A percentile compares a stretch with the other conserved stretches of the same genome.
Conservation (phyloP, 2,113 vertebrate genomes). For the Oreochromis aureus region DNA sequence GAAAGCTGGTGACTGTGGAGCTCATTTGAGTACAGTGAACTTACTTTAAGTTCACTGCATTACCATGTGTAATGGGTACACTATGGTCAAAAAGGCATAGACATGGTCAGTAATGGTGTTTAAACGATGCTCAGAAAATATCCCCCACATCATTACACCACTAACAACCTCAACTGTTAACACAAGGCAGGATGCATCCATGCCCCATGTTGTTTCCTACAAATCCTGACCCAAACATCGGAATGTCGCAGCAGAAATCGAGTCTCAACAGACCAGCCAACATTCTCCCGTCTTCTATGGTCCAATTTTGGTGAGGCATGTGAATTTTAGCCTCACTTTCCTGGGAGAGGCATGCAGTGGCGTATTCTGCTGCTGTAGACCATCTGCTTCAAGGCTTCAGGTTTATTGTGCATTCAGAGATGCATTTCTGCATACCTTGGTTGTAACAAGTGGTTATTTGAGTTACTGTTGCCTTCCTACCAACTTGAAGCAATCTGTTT, state of each 20-base stretch:
- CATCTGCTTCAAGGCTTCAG: background rate
- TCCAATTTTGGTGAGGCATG: background rate
- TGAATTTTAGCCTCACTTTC: rapidly evolving
- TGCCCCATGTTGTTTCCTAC: background rate
- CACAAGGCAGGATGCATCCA: background rate
- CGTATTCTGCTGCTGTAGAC: background rate
- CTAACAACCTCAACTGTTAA: background rate
- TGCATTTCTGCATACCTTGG: background rate
- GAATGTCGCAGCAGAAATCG: background rate
- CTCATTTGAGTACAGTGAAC: background rate
- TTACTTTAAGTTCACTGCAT: background rate
- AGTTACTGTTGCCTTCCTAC: background rate
- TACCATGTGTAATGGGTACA: rapidly evolving
- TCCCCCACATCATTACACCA: background rate
- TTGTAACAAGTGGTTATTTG: background rate
- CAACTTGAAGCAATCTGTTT: background rate
- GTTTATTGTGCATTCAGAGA: background rate
- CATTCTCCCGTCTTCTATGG: rapidly evolving
- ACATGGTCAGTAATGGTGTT: background rate
- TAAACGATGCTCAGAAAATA: background rate
- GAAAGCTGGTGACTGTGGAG: background rate
- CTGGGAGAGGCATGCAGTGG: background rate
- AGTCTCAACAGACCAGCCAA: background rate
- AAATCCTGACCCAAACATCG: background rate
- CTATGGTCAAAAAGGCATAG: background rate